Evolutionary conservation across 2,113 vertebrate genomes (phyloP).

Genomic region (Zosterops borbonicus): DNA sequence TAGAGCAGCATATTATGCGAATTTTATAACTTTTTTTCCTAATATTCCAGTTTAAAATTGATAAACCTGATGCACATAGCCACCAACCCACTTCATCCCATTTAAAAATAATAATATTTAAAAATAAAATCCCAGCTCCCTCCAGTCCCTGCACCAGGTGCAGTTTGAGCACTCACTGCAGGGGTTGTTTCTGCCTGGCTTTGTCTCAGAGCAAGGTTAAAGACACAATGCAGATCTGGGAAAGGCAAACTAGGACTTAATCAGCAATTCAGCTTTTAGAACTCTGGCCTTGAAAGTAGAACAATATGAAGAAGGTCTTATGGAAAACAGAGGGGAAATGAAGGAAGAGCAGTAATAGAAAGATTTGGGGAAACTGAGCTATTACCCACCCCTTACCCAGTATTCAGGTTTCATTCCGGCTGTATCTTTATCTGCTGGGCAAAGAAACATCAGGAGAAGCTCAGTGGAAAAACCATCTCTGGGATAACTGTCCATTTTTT

Average conservation of each 20-base stretch:
- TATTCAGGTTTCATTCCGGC: neutral
- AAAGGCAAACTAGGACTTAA: neutral
- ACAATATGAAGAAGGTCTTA: neutral
- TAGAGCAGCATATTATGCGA: neutral
- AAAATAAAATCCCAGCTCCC: neutral
- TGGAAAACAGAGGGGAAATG: neutral
- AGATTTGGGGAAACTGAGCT: neutral
- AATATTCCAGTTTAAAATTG: neutral
- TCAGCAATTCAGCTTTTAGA: neutral
- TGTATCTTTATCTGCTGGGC: neutral
- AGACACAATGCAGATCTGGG: neutral
- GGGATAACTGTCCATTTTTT: neutral
- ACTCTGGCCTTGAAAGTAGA: neutral
- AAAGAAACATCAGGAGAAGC: neutral
- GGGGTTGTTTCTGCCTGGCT: neutral
- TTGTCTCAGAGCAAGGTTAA: neutral
- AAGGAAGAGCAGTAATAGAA: neutral
- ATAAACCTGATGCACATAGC: neutral
- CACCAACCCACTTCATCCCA: neutral
- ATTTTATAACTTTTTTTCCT: neutral
- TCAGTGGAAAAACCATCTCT: neutral
- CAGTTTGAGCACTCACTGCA: neutral
- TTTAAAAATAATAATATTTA: slow-evolving; percentile 13
- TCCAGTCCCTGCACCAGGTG: neutral
- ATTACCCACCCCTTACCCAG: neutral